Base-by-base conservation (phyloP, 2,888 invertebrate species). In the Drosophila helvetica region DNA sequence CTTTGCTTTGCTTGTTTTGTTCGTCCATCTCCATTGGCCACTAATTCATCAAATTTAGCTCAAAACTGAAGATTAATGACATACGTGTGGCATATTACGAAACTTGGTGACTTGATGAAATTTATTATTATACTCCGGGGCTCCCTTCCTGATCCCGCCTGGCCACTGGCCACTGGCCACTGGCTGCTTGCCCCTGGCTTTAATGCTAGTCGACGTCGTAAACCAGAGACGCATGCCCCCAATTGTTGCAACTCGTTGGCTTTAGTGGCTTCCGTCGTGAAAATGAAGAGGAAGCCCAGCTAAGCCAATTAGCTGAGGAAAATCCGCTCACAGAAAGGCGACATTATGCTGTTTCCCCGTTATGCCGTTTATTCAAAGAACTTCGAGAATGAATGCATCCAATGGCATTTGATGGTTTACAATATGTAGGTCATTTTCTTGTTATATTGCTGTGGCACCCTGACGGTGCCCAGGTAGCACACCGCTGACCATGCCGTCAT, bases 41-140 rank as follows among this genome's bases (percentile, higher is more conserved):
- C 86, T 84, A 84, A 86, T 84, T 86, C 84, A 84, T 84, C 86
- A 84, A 86, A 84, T 83, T 86, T 83, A 83, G 86, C 83, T 86
- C 79, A 83, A 84, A 84, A 83, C 83, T 84, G 79, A 83, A 84
- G 84, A 84, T 84, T 84, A 84, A 86, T 84, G 86, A 83, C 83
- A 82, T 82, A 83, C 83, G 86, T 84, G 84, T 86, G 86, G 83
- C 80, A 86, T 86, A 84, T 84, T 84, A 77, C 80, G 79, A 84
- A 84, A 86, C 84, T 83, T 86, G 84, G 86, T 84, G 84, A 83
- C 83, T 84, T 84, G 84, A 86, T 84, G 86, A 84, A 84, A 84
- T 84, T 84, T 84, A 86, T 84, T 86, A 83, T 84, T 76, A 53
- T 67, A 47, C 47, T 42, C 52, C 7, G 9, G 9, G 25, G 10